A percentile compares a stretch with the other conserved stretches of the same genome.
Evolutionary conservation across 2,113 vertebrate genomes (phyloP).

Genomic region (Arvicanthis niloticus): DNA sequence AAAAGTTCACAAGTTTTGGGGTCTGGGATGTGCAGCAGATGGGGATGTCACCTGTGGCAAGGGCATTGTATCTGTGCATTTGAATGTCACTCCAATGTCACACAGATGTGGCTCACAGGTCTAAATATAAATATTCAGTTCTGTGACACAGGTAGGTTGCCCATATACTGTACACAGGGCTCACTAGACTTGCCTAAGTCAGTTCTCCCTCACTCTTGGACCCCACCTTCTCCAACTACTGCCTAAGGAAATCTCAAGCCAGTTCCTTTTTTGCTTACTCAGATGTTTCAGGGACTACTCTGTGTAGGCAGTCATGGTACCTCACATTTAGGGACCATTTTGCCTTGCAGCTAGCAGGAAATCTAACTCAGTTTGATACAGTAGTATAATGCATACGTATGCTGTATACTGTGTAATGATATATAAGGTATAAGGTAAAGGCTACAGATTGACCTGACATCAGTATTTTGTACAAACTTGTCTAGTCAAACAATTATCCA

Average conservation of each 20-base stretch:
- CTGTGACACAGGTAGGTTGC: rapidly evolving
- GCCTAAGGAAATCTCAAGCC: rapidly evolving
- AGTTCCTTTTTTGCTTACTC: neutral
- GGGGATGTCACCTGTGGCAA: neutral
- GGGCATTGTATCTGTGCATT: neutral
- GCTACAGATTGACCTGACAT: neutral
- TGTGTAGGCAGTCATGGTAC: neutral
- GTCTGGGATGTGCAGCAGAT: neutral
- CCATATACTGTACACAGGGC: rapidly evolving
- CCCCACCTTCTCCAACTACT: neutral
- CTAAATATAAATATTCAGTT: neutral
- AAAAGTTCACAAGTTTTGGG: too few relatives aligned
- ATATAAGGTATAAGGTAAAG: too few relatives aligned
- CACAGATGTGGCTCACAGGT: neutral
- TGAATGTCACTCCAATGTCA: neutral
- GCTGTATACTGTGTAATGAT: too few relatives aligned
- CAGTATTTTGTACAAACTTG: neutral
- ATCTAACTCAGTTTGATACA: neutral
- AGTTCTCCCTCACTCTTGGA: neutral
- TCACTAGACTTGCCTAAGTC: too few relatives aligned
- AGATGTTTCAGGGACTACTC: neutral
- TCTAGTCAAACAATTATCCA: too few relatives aligned
- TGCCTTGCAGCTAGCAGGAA: neutral
- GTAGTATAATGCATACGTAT: neutral
- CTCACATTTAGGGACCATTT: neutral